phyloP scores from a whole-genome alignment of 2,113 vertebrate species.

The Rhinolophus sinicus region DNA sequence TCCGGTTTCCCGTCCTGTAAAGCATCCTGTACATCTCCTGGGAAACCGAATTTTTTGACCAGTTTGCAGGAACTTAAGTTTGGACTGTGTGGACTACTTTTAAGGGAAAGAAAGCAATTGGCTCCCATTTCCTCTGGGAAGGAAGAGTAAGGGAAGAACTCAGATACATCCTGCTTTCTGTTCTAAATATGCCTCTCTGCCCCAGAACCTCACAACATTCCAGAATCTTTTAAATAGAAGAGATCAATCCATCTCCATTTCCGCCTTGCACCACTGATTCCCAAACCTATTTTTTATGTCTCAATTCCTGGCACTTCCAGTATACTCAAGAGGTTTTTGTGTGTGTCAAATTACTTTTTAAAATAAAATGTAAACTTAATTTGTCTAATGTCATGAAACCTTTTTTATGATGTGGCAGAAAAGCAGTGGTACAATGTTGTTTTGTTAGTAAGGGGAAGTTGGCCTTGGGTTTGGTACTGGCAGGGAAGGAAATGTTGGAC shows the following conservation, averaged over 20 bases:
- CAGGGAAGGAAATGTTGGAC: background rate
- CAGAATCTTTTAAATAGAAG: background rate
- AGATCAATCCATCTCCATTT: background rate
- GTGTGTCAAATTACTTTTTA: background rate
- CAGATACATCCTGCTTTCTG: background rate
- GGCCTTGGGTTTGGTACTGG: background rate
- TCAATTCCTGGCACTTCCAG: background rate
- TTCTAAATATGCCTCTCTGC: background rate
- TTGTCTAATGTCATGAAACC: background rate
- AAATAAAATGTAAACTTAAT: background rate
- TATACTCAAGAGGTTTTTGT: background rate
- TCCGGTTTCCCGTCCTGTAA: background rate
- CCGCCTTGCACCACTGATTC: background rate
- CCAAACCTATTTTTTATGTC: background rate
- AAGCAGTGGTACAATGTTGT: background rate
- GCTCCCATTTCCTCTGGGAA: background rate
- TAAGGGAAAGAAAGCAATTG: background rate
- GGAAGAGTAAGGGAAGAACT: background rate
- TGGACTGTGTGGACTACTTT: background rate
- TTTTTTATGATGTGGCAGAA: background rate
- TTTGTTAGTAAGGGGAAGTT: background rate
- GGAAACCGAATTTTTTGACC: background rate
- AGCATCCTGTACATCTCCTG: background rate
- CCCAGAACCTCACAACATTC: background rate
- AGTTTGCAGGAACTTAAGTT: background rate